A percentile compares a stretch with the other conserved stretches of the same genome.
phyloP scores from a whole-genome alignment of 2,113 vertebrate genomes.

The Rissa tridactyla region DNA sequence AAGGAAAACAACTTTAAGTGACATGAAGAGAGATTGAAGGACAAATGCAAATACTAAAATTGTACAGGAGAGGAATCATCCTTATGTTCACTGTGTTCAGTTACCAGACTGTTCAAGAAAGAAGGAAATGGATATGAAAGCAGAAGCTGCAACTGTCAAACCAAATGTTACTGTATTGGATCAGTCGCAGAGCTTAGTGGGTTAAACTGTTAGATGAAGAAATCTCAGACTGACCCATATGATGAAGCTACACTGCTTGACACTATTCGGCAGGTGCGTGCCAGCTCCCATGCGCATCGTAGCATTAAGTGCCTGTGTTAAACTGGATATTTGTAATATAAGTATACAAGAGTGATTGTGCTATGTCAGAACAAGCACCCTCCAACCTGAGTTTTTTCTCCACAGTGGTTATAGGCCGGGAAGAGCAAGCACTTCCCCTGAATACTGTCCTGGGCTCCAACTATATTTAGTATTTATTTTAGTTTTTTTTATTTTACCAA shows the following conservation, averaged over 20 bases:
- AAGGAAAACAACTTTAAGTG: background rate
- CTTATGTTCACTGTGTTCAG: background rate
- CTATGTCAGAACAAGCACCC: background rate
- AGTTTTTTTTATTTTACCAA: background rate
- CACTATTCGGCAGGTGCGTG: background rate
- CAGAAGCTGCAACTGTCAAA: background rate
- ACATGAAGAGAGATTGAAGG: background rate
- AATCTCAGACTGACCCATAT: background rate
- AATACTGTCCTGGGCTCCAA: background rate
- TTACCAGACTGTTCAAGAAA: background rate
- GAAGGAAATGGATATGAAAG: background rate
- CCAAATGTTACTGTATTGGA: background rate
- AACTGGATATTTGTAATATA: background rate
- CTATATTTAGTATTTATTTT: background rate
- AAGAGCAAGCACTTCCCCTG: background rate
- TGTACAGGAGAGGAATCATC: background rate
- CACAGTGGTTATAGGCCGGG: background rate
- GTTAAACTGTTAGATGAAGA: background rate
- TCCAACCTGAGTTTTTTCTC: background rate
- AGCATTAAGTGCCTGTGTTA: background rate
- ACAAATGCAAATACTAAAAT: background rate
- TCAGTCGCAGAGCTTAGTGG: background rate
- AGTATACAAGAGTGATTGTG: background rate
- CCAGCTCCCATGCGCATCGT: background rate
- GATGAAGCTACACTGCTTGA: background rate